Percentiles rank a stretch among this genome's conserved stretches.
Conservation (phyloP, 1,140 invertebrate genomes). For the Pogonomyrmex californicus region DNA sequence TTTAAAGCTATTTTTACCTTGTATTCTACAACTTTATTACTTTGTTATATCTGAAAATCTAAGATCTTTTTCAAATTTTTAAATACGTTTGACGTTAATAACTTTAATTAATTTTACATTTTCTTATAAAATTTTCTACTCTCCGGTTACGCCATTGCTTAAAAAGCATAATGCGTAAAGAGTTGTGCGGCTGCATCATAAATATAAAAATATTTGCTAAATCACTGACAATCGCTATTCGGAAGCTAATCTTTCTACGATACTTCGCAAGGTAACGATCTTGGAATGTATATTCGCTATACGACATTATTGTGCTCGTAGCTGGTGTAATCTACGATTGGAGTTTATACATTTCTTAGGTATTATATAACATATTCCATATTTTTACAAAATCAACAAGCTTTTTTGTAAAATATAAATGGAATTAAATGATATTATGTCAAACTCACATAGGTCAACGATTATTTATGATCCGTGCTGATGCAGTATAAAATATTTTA, state of each 20-base stretch:
- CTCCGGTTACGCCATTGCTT: not conserved
- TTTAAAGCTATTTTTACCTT: not conserved
- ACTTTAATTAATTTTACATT: conserved; percentile 5
- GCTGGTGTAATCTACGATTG: not conserved
- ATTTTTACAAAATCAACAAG: conserved; percentile 3
- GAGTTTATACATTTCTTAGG: not conserved
- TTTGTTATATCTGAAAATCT: conserved; percentile 13
- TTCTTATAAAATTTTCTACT: not conserved
- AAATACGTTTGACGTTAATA: not conserved
- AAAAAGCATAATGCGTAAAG: not conserved
- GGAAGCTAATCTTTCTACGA: conserved; percentile 19
- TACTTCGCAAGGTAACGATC: not conserved
- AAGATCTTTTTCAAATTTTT: not conserved
- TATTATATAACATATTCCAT: conserved; percentile 10
- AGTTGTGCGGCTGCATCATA: not conserved
- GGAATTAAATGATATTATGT: not conserved
- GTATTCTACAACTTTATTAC: not conserved
- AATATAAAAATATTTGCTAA: not conserved
- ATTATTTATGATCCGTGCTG: not conserved
- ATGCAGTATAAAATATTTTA: not conserved
- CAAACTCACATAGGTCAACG: not conserved
- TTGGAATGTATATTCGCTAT: not conserved
- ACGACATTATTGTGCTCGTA: not conserved
- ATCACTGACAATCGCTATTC: conserved; percentile 20
- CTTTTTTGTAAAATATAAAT: not conserved